Percentiles rank a stretch among this genome's conserved stretches.
phyloP scores from a whole-genome alignment of 2,797 vertebrate species.

The Sternarchorhynchus goeldii region DNA sequence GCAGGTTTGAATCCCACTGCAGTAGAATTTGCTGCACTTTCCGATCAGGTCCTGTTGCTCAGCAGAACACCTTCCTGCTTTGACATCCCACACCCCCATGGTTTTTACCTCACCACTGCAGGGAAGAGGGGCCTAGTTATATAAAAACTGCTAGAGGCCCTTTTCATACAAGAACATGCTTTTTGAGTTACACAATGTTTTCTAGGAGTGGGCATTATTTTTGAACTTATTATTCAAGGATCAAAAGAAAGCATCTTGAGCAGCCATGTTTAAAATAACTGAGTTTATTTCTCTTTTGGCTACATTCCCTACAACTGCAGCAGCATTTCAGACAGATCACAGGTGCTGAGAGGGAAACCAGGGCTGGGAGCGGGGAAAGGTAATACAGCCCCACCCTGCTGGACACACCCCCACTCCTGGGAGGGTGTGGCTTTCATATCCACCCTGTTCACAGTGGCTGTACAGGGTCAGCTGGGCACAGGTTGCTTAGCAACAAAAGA shows the following conservation, averaged over 20 bases:
- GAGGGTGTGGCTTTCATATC: conserved; percentile 25
- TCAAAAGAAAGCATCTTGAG: neutral
- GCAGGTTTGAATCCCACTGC: too few species aligned
- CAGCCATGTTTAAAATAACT: conserved; percentile 43
- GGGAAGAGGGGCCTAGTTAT: too few species aligned
- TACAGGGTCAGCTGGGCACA: conserved; percentile 29
- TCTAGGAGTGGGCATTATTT: too few species aligned
- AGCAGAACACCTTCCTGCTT: too few species aligned
- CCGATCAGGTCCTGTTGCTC: too few species aligned
- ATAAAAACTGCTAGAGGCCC: neutral
- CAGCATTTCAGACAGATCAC: conserved; percentile 86
- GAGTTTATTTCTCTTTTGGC: conserved; percentile 78
- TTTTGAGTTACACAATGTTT: too few species aligned
- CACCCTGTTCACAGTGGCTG: conserved; percentile 22
- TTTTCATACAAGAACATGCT: neutral
- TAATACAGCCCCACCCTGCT: conserved; percentile 18
- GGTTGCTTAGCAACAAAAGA: conserved; percentile 49
- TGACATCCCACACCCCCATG: too few species aligned
- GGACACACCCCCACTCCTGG: conserved; percentile 42
- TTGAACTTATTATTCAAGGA: too few species aligned
- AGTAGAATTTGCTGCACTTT: too few species aligned
- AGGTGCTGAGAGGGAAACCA: conserved; percentile 64
- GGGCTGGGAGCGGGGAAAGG: conserved; percentile 9
- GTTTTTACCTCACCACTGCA: too few species aligned
- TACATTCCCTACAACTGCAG: conserved; percentile 92